phyloP scores from a whole-genome alignment of 1,140 invertebrate genomes.

The Mizuhopecten yessoensis region DNA sequence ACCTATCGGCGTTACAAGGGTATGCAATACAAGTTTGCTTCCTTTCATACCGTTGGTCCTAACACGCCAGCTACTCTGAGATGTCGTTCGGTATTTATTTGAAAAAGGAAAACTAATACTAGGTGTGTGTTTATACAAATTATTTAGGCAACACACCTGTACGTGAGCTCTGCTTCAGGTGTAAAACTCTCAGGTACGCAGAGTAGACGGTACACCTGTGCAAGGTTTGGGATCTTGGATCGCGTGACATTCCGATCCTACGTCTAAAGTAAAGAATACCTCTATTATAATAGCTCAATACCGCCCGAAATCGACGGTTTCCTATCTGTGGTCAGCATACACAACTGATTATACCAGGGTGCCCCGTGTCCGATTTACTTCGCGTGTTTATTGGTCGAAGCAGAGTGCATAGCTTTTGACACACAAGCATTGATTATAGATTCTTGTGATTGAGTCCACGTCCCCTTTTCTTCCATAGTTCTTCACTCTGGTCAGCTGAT shows the following conservation, averaged over 20 bases:
- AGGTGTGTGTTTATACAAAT: constrained; percentile 4
- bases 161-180: neutral
- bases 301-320: constrained; percentile 23
- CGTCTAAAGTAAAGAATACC: neutral
- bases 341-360: neutral
- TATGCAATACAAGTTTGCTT: neutral
- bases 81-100: constrained; percentile 1
- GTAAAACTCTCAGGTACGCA: neutral
- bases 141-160: constrained; percentile 32
- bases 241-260: neutral
- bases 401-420: neutral
- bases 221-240: neutral
- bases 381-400: neutral
- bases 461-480: neutral
- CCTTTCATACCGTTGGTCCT: neutral
- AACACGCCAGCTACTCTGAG: neutral
- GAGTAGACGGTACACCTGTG: neutral
- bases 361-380: neutral
- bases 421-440: neutral
- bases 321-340: constrained; percentile 24
- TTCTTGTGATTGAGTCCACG: neutral
- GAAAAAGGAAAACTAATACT: constrained; percentile 16
- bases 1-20: neutral
- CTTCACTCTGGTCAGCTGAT: neutral
- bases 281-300: constrained; percentile 22